A percentile compares a stretch with the other conserved stretches of the same genome.
Evolutionary conservation across 2,888 invertebrate genomes (phyloP).

Genomic region (Selenia dentaria): DNA sequence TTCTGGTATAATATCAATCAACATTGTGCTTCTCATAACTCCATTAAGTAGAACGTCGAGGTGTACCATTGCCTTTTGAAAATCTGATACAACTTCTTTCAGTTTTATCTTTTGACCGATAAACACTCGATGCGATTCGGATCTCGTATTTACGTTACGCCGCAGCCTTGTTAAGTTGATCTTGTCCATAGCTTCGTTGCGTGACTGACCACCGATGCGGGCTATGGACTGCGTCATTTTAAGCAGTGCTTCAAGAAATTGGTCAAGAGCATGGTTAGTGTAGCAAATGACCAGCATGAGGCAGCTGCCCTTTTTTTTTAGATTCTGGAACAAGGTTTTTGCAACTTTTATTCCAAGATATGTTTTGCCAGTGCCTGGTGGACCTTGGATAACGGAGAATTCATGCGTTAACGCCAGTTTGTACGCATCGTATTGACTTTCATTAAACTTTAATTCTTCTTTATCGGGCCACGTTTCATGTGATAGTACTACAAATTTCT

Average conservation of each 20-base stretch:
- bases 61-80: conserved; percentile 44
- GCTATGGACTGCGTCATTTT: conserved; percentile 84
- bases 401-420: conserved; percentile 87
- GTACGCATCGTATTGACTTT: conserved; percentile 87
- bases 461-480: conserved; percentile 75
- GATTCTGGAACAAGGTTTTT: conserved; percentile 86
- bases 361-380: conserved; percentile 95
- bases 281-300: conserved; percentile 91
- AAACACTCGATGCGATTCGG: conserved; percentile 36
- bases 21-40: conserved; percentile 43
- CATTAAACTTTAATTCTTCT: conserved; percentile 81
- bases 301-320: conserved; percentile 39
- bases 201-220: conserved; percentile 88
- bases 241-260: conserved; percentile 89
- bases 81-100: conserved; percentile 34
- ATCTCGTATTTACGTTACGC: conserved; percentile 12
- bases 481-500: conserved; percentile 46
- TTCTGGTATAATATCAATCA: conserved; percentile 32
- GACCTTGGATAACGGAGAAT: conserved; percentile 92
- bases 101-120: conserved; percentile 44
- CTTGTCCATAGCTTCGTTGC: conserved; percentile 69
- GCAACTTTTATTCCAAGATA: conserved; percentile 90
- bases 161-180: conserved; percentile 72
- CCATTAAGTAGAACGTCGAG: conserved; percentile 52
- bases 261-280: conserved; percentile 94